Evolutionary conservation across 2,888 invertebrate genomes (phyloP).

Genomic region (Dichetophora obliterata): DNA sequence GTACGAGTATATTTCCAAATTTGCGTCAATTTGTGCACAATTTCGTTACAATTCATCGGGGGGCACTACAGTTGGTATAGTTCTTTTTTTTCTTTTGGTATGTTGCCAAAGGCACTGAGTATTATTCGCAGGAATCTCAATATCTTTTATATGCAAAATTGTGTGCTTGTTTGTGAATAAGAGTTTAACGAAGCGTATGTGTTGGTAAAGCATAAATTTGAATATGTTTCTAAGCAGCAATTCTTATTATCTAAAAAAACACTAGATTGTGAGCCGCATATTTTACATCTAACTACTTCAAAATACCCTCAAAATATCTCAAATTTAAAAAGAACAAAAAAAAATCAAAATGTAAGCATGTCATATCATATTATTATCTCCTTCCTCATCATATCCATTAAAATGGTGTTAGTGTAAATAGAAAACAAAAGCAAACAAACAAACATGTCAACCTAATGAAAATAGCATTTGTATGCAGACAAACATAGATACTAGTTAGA

Average conservation of each 20-base stretch:
- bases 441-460: conserved; percentile 18
- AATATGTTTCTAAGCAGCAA: conserved; percentile 30
- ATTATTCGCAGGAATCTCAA: neutral
- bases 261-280: conserved; percentile 9
- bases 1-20: conserved; percentile 4
- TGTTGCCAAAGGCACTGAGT: conserved; percentile 22
- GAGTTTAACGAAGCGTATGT: conserved; percentile 47
- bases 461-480: neutral
- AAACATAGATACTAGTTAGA: neutral
- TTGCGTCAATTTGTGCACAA: conserved; percentile 48
- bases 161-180: conserved; percentile 5
- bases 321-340: neutral
- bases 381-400: neutral
- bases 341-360: neutral
- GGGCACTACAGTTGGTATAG: neutral
- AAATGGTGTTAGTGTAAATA: conserved; percentile 18
- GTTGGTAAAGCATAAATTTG: conserved; percentile 43
- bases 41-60: conserved; percentile 39
- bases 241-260: neutral
- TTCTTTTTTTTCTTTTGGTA: neutral
- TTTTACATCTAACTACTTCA: neutral
- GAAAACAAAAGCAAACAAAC: neutral
- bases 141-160: conserved; percentile 29
- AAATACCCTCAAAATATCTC: neutral
- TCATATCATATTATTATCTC: neutral